Evolutionary conservation across 2,113 vertebrate genomes (phyloP).

Genomic region (Vombatus ursinus): DNA sequence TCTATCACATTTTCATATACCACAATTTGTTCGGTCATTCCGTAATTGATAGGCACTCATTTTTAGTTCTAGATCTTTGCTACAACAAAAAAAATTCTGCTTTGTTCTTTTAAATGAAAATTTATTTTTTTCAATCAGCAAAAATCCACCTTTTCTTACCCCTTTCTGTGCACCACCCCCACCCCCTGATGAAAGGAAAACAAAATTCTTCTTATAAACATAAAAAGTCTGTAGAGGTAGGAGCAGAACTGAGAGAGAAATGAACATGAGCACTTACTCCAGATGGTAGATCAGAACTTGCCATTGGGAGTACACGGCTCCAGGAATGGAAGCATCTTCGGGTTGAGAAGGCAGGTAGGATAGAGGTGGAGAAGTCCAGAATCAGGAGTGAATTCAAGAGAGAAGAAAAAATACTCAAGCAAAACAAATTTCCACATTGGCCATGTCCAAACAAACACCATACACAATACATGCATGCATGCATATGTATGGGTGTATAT

Average conservation of each 20-base stretch:
- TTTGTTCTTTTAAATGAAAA: background rate
- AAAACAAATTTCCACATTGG: background rate
- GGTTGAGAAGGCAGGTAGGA: background rate
- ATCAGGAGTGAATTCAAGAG: background rate
- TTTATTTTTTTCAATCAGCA: background rate
- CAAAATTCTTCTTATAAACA: background rate
- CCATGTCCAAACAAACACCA: too few relatives aligned
- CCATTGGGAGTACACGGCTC: background rate
- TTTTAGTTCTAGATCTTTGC: background rate
- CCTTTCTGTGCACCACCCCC: too few relatives aligned
- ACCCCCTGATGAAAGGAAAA: background rate
- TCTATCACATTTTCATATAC: background rate
- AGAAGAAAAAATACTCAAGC: background rate
- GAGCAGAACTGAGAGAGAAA: background rate
- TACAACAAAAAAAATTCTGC: background rate
- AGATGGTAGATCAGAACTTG: background rate
- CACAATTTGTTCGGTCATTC: background rate
- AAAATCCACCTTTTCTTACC: background rate
- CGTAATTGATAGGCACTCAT: background rate
- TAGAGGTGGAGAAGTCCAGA: background rate
- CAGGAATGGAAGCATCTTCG: too few relatives aligned
- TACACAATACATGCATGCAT: background rate
- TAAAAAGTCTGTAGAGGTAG: background rate
- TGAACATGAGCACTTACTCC: background rate
- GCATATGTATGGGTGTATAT: background rate